Percentiles rank a stretch among this genome's conserved stretches.
Evolutionary conservation across 30 jellyfish, hydroid and myxozoan genomes (phyloP).

Genomic region (Aurelia sp.): DNA sequence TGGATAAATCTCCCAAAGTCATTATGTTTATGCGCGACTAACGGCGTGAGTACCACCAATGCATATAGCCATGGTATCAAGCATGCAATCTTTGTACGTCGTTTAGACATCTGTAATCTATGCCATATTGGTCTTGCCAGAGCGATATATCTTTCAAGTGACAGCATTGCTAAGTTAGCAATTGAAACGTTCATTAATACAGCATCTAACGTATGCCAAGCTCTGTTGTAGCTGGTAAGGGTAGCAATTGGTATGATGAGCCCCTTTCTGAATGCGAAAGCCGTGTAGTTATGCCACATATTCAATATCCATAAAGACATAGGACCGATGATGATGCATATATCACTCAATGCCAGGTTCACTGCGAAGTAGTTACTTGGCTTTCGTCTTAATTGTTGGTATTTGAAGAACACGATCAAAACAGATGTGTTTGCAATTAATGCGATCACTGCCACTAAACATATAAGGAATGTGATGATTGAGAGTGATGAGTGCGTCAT

Average conservation of each 20-base stretch:
- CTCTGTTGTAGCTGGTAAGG: not conserved
- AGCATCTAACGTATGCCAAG: slow-evolving; percentile 28
- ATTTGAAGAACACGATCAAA: slow-evolving; percentile 8
- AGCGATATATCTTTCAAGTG: slow-evolving; percentile 48
- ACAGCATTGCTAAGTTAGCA: slow-evolving; percentile 30
- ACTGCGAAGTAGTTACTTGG: slow-evolving; percentile 52
- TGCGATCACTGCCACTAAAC: slow-evolving; percentile 27
- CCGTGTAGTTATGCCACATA: slow-evolving; percentile 34
- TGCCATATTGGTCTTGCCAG: slow-evolving; percentile 32
- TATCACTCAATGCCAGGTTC: slow-evolving; percentile 45
- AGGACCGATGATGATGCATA: slow-evolving; percentile 48
- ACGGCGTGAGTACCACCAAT: slow-evolving; percentile 11
- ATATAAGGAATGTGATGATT: slow-evolving; percentile 3
- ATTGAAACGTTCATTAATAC: slow-evolving; percentile 27
- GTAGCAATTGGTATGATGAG: not conserved
- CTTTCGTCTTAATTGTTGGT: slow-evolving; percentile 12
- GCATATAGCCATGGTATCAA: slow-evolving; percentile 26
- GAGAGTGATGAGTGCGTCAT: slow-evolving; percentile 2
- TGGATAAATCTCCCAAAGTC: not conserved
- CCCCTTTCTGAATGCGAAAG: slow-evolving; percentile 11
- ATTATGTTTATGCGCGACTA: not conserved
- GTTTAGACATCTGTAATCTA: not conserved
- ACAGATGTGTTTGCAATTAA: slow-evolving; percentile 29
- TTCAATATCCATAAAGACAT: slow-evolving; percentile 38
- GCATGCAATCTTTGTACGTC: slow-evolving; percentile 28